These are phyloP conservation scores for Galerucella nymphaeae DNA, from an alignment of 2,888 invertebrate genomes.

Conservation along the genomic window DNA sequence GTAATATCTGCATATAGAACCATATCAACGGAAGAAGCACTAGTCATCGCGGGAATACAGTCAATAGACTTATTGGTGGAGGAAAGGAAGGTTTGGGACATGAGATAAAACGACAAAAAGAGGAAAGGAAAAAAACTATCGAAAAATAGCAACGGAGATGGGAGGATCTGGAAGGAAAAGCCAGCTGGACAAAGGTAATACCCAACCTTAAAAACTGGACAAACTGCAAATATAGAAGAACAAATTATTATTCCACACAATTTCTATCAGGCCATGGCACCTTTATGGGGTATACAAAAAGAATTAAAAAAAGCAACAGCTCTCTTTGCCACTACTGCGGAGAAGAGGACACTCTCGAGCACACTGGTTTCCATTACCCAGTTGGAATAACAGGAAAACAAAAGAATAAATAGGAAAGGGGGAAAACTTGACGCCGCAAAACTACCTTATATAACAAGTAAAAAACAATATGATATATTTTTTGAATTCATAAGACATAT, in stretches of 20 bases:
- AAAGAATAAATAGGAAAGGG: too few relatives aligned
- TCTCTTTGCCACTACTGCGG: constrained; percentile 21
- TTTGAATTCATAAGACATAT: too few relatives aligned
- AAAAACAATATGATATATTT: too few relatives aligned
- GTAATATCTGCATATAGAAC: background rate
- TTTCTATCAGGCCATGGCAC: background rate
- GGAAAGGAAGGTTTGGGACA: background rate
- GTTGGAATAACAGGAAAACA: too few relatives aligned
- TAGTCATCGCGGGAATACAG: background rate
- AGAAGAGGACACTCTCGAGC: constrained; percentile 10
- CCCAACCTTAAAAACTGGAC: background rate
- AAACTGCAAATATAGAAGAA: background rate
- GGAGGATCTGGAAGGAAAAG: too few relatives aligned
- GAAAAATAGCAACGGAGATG: too few relatives aligned
- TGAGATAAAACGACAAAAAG: too few relatives aligned
- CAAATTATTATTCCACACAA: background rate
- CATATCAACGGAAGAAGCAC: background rate
- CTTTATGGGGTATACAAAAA: constrained; percentile 21
- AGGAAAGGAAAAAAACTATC: too few relatives aligned
- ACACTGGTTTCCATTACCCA: background rate
- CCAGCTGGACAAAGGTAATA: constrained; percentile 14
- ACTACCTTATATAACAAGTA: too few relatives aligned
- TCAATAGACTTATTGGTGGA: background rate
- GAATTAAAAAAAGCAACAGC: constrained; percentile 20
- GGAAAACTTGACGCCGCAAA: too few relatives aligned